A percentile compares a stretch with the other conserved stretches of the same genome.
Conservation (phyloP, 1,140 invertebrate species). For the Scaptomyza graminum region DNA sequence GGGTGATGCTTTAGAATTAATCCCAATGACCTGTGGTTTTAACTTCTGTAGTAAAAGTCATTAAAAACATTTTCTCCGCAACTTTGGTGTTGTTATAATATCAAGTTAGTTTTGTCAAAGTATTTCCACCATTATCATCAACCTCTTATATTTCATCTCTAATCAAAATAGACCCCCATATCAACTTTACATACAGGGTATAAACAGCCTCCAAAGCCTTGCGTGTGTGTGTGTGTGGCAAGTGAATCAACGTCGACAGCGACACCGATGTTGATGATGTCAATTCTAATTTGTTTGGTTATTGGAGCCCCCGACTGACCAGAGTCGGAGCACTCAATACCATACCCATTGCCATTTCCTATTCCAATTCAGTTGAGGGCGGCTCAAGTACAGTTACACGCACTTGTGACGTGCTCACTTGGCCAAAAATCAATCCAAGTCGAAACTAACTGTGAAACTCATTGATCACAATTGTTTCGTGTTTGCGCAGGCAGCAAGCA, state of each 20-base stretch:
- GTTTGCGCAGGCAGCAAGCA: slow-evolving; percentile 10
- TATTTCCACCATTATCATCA: too few relatives aligned
- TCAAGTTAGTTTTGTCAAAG: too few relatives aligned
- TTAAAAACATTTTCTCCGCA: too few relatives aligned
- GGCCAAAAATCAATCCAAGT: neutral
- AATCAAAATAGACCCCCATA: neutral
- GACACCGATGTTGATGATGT: slow-evolving; percentile 50
- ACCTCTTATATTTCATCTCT: too few relatives aligned
- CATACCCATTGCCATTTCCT: slow-evolving; percentile 16
- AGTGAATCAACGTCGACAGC: slow-evolving; percentile 24
- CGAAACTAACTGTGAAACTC: slow-evolving; percentile 24
- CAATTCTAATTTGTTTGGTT: slow-evolving; percentile 43
- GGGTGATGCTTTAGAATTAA: too few relatives aligned
- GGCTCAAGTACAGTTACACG: slow-evolving; percentile 41
- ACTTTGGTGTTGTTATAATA: too few relatives aligned
- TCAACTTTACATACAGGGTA: slow-evolving; percentile 14
- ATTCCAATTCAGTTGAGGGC: slow-evolving; percentile 10
- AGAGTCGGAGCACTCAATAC: slow-evolving; percentile 30
- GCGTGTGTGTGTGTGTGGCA: slow-evolving; percentile 18
- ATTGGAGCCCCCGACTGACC: slow-evolving; percentile 40
- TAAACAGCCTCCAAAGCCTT: slow-evolving; percentile 17
- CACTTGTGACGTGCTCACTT: slow-evolving; percentile 54
- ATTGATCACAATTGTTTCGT: slow-evolving; percentile 69
- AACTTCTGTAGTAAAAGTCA: too few relatives aligned
- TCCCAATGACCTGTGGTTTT: too few relatives aligned